These are phyloP conservation scores for Datnioides undecimradiatus DNA, from an alignment of 2,113 vertebrate genomes.

Conservation along the genomic window DNA sequence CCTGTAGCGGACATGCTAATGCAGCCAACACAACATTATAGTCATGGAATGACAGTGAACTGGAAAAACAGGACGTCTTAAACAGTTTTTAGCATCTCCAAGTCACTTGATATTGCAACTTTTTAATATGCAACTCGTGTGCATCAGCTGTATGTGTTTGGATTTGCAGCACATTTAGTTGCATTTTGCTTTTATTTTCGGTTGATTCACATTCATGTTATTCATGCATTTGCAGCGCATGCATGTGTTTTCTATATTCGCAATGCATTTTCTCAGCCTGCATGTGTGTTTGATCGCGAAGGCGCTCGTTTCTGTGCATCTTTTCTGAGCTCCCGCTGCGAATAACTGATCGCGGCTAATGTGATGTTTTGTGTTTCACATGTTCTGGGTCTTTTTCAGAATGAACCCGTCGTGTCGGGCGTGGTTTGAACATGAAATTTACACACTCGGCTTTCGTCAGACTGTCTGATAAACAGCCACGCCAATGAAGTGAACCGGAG, in stretches of 20 bases:
- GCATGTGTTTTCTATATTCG: not conserved
- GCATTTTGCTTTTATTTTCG: not conserved
- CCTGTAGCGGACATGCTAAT: too few species aligned
- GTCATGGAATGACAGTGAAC: too few species aligned
- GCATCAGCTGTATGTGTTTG: too few species aligned
- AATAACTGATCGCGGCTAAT: slow-evolving; percentile 1
- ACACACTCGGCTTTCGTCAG: slow-evolving; percentile 18
- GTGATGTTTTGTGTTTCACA: not conserved
- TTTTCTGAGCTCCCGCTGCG: not conserved
- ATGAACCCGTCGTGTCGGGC: not conserved
- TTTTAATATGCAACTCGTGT: too few species aligned
- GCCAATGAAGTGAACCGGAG: slow-evolving; percentile 63
- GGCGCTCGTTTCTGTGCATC: too few species aligned
- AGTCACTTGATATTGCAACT: not conserved
- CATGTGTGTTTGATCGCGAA: too few species aligned
- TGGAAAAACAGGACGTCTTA: not conserved
- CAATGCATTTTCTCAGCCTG: too few species aligned
- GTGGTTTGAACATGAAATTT: slow-evolving; percentile 13
- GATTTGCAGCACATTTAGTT: not conserved
- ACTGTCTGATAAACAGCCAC: slow-evolving; percentile 51
- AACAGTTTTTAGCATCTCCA: not conserved
- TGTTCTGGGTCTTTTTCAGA: too few species aligned
- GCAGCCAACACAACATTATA: too few species aligned
- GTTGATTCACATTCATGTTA: too few species aligned
- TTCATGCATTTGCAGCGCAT: not conserved